These are phyloP conservation scores for Exephanes ischioxanthus DNA, from an alignment of 2,888 invertebrate species.

Conservation along the genomic window DNA sequence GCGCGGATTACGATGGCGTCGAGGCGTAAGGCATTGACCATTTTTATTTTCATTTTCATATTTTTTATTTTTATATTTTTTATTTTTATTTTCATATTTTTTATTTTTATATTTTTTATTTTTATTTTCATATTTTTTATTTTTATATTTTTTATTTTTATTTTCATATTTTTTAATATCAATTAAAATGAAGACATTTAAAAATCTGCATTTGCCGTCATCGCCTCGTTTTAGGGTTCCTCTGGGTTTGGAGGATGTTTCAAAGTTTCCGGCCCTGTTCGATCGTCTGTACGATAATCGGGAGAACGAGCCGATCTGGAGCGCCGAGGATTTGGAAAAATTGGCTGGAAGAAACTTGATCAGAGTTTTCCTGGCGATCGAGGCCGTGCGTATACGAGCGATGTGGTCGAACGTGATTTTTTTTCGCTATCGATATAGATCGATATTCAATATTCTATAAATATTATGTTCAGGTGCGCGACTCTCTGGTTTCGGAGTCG, in stretches of 20 bases:
- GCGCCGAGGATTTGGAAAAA: constrained; percentile 84
- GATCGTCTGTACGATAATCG: constrained; percentile 82
- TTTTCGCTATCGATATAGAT: not conserved
- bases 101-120: too few species aligned
- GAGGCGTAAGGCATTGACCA: constrained; percentile 74
- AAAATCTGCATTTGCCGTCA: not conserved
- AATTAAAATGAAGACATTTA: not conserved
- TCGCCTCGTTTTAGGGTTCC: constrained; percentile 82
- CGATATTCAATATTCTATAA: not conserved
- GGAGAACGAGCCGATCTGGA: constrained; percentile 82
- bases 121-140: not conserved
- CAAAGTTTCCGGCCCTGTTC: constrained; percentile 86
- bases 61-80: not conserved
- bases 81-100: not conserved
- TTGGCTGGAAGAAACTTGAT: constrained; percentile 86
- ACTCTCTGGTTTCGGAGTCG: constrained; percentile 67
- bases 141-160: not conserved
- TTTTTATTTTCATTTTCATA: constrained; percentile 6
- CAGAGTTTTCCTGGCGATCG: constrained; percentile 84
- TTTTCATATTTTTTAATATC: too few species aligned
- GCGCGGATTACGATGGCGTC: constrained; percentile 86
- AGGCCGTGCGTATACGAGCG: constrained; percentile 72
- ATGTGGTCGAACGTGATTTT: not conserved
- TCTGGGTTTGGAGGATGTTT: constrained; percentile 85
- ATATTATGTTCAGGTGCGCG: constrained; percentile 73